phyloP scores from a whole-genome alignment of 2,888 invertebrate genomes.

The Eristalis pertinax region DNA sequence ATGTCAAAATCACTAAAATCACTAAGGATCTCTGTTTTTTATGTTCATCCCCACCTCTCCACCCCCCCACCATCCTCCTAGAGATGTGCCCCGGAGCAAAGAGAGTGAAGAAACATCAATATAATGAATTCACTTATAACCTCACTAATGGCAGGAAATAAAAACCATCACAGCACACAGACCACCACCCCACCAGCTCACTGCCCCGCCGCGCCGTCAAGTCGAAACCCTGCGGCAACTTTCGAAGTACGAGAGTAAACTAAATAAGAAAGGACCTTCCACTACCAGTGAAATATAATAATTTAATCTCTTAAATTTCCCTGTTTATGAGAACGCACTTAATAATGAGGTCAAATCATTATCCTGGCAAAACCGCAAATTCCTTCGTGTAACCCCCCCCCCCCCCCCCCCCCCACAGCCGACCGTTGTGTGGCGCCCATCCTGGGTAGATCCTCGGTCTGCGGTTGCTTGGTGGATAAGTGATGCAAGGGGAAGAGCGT shows the following conservation, averaged over 20 bases:
- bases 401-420: not conserved
- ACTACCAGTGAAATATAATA: slow-evolving; percentile 41
- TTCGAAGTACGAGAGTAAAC: slow-evolving; percentile 31
- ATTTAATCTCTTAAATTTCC: slow-evolving; percentile 68
- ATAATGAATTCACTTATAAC: slow-evolving; percentile 53
- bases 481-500: not conserved
- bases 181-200: not conserved
- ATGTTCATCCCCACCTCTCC: not conserved
- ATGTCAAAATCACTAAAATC: slow-evolving; percentile 30
- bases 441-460: not conserved
- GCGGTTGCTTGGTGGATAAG: not conserved
- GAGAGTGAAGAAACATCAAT: not conserved
- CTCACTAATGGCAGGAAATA: slow-evolving; percentile 47
- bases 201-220: not conserved
- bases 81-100: not conserved
- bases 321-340: slow-evolving; percentile 71
- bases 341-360: slow-evolving; percentile 72
- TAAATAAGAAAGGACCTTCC: slow-evolving; percentile 27
- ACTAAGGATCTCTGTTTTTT: slow-evolving; percentile 21
- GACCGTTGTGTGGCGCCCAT: not conserved
- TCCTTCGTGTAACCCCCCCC: slow-evolving; percentile 11
- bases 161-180: slow-evolving; percentile 11
- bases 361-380: slow-evolving; percentile 63
- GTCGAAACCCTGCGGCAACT: slow-evolving; percentile 9
- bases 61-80: no score